phyloP scores from a whole-genome alignment of 2,888 invertebrate genomes.

The Cybosia mesomella region DNA sequence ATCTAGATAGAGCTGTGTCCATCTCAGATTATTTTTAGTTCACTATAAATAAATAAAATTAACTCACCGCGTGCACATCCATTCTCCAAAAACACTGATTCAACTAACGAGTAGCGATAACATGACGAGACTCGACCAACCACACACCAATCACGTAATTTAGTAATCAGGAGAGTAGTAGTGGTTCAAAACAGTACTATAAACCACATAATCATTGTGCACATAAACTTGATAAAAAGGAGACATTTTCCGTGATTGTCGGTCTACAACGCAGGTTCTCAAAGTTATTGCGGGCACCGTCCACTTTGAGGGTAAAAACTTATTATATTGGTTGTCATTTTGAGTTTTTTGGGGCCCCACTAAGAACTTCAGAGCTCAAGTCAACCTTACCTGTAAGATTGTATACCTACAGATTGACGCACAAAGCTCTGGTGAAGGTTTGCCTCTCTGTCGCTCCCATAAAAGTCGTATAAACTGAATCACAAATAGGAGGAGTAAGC shows the following conservation, averaged over 20 bases:
- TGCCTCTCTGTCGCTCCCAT: too few relatives aligned
- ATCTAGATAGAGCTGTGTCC: background rate
- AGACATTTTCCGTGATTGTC: conserved; percentile 5
- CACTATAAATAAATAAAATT: conserved; percentile 3
- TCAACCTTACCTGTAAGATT: too few relatives aligned
- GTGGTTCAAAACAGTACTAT: conserved; percentile 9
- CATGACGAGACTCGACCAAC: conserved; percentile 7
- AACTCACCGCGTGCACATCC: conserved; percentile 45
- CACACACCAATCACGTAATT: conserved; percentile 6
- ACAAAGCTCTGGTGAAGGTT: too few relatives aligned
- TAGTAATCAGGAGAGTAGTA: conserved; percentile 20
- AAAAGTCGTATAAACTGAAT: too few relatives aligned
- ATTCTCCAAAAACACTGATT: conserved; percentile 32
- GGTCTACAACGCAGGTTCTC: background rate
- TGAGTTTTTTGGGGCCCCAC: background rate
- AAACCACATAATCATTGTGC: conserved; percentile 16
- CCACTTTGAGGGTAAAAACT: background rate
- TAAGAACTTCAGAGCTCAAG: background rate
- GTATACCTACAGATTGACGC: too few relatives aligned
- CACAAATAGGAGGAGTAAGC: too few relatives aligned
- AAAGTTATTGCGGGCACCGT: background rate
- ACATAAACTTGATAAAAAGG: conserved; percentile 21
- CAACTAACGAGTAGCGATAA: conserved; percentile 16
- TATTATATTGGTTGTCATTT: too few relatives aligned
- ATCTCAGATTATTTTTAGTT: too few relatives aligned